Evolutionary conservation across 2,797 vertebrate genomes (phyloP).

Genomic region (Sebastolobus alascanus): DNA sequence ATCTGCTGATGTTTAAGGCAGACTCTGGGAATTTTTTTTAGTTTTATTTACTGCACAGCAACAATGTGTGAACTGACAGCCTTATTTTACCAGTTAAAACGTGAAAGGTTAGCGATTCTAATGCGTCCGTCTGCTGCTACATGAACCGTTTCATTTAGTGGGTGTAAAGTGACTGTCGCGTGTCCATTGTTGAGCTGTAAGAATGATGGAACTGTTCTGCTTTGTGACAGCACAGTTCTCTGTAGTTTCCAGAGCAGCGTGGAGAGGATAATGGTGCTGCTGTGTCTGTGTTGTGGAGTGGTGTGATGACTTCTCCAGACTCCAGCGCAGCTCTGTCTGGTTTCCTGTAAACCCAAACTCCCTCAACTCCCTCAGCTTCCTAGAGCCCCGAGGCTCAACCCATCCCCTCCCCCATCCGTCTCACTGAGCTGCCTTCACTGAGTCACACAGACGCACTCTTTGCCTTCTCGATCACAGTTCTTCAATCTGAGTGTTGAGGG

Average conservation of each 20-base stretch:
- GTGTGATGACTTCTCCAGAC: constrained; percentile 81
- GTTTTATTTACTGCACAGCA: neutral
- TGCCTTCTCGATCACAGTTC: constrained; percentile 3
- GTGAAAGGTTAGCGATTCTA: neutral
- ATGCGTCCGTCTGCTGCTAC: neutral
- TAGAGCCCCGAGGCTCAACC: constrained; percentile 8
- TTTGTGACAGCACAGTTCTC: neutral
- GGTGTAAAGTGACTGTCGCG: neutral
- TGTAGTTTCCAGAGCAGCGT: constrained; percentile 3
- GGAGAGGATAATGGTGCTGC: neutral
- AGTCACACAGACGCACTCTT: neutral
- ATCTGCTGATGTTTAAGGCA: neutral
- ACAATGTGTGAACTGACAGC: neutral
- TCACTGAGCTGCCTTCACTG: neutral
- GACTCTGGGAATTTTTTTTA: neutral
- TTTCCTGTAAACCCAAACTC: constrained; percentile 70
- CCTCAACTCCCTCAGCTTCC: constrained; percentile 54
- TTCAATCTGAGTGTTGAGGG: neutral
- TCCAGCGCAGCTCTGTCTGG: constrained; percentile 58
- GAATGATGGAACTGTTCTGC: neutral
- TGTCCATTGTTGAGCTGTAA: neutral
- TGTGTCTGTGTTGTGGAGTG: constrained; percentile 17
- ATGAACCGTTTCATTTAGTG: neutral
- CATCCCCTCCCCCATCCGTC: neutral
- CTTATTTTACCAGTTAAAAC: neutral